Evolutionary conservation across 2,888 invertebrate species (phyloP), one percentile per base, ranked within the genome.

Genomic region (Dicranocentrus wangi): DNA sequence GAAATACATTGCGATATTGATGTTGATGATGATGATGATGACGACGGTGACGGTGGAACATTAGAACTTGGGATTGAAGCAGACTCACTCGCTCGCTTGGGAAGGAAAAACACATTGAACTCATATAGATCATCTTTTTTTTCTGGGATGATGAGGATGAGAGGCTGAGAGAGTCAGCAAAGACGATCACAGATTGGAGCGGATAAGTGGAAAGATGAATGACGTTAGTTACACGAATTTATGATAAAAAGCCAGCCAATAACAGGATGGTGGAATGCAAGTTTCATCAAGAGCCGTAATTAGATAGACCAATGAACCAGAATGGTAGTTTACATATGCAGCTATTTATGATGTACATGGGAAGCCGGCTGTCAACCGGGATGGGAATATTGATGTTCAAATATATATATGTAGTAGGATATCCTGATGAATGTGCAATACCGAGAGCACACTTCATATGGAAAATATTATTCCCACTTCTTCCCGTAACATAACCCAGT

Each of bases 381-480:
- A n/a, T n/a, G n/a, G n/a, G n/a, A n/a, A n/a, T n/a, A n/a, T n/a
- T n/a, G n/a, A n/a, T n/a, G n/a, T n/a, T n/a, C n/a, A n/a, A n/a
- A n/a, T n/a, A n/a, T n/a, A n/a, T n/a, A 32, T 32, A 10, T 32
- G 32, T 32, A 32, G 10, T 32, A n/a, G n/a, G 32, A 32, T 32
- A 32, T 32, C n/a, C n/a, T n/a, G n/a, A n/a, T n/a, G n/a, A 32
- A 32, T 32, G 32, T 32, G 32, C 32, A 3, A 32, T 32, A 32
- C 32, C 10, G 32, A 7, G n/a, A n/a, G 32, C 5, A 32, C 10
- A 3, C 32, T 32, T 58, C 70, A 70, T 25, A 70, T 58, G 70
- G 70, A 58, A 70, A 70, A 58, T 58, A 70, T 70, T 28, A 68
- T 61, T 17, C 51, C 19, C 8, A 17, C 51, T 55, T 55, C 25